Conservation (phyloP, 2,888 invertebrate species). For the Polydrusus tereticollis region DNA sequence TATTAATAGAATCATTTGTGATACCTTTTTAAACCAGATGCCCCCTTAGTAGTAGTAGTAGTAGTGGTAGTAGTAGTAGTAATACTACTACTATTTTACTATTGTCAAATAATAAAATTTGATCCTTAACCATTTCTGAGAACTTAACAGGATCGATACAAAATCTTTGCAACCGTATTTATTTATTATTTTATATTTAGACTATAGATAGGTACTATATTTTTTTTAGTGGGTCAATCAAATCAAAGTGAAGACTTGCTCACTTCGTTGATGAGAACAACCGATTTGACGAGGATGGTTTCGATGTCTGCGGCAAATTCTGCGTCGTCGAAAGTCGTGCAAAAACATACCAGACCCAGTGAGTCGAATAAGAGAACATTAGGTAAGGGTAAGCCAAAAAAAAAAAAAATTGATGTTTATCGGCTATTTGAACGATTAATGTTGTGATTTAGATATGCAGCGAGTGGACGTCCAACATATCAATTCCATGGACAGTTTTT, state of each 20-base stretch:
- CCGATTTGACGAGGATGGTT: not conserved
- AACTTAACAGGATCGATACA: too few relatives aligned
- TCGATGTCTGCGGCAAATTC: not conserved
- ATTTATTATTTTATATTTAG: not conserved
- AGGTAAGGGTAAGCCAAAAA: not conserved
- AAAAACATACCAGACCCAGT: not conserved
- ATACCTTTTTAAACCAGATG: too few relatives aligned
- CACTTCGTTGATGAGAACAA: not conserved
- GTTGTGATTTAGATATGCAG: slow-evolving; percentile 35
- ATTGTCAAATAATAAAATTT: too few relatives aligned
- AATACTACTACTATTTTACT: too few relatives aligned
- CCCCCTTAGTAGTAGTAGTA: too few relatives aligned
- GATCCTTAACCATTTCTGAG: too few relatives aligned
- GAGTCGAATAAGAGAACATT: not conserved
- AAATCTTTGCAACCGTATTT: too few relatives aligned
- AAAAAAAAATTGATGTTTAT: not conserved
- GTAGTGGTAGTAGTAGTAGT: too few relatives aligned
- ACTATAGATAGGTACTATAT: not conserved
- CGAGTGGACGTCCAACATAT: slow-evolving; percentile 58
- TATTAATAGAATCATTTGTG: too few relatives aligned
- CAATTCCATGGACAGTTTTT: slow-evolving; percentile 58
- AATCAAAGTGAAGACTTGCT: slow-evolving; percentile 4
- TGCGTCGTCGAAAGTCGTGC: not conserved
- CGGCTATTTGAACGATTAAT: too few relatives aligned
- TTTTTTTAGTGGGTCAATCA: slow-evolving; percentile 4